Evolutionary conservation across 2,797 vertebrate species (phyloP), one percentile per base, ranked within the genome.

Genomic region (Apodemus agrarius): DNA sequence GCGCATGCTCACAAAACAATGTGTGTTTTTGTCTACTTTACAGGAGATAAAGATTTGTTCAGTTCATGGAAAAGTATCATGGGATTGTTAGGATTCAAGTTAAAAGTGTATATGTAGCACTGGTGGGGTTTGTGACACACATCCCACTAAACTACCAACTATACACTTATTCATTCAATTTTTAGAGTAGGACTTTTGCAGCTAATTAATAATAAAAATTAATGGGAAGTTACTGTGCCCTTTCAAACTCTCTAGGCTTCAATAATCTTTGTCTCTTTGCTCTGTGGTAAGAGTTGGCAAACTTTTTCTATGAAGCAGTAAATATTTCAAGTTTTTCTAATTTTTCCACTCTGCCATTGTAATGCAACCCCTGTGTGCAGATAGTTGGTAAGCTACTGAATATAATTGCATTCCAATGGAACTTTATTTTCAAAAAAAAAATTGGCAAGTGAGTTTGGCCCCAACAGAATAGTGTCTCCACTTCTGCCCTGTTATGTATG

Each of bases 341-440:
- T 79, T 93, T 37, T 91, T 78, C 7, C 87, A 3, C 17, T 89
- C 49, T 78, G 34, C n/a, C n/a, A 31, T 3, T 43, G 63, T n/a
- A 75, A 40, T 26, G 16, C 8, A 61, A 65, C 40, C 10, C n/a
- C 24, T 37, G 5, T 46, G 34, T 57, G 63, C 37, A 24, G 81
- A 72, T 3, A 61, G 40, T 61, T 84, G 22, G 31, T 40, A 76
- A 57, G 13, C 26, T 83, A 88, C 61, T 69, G n/a, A 21, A 5
- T 69, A 14, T 65, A 90, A 19, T 49, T 84, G 22, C 4, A 7
- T 74, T 96, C 65, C 49, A 85, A 87, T 80, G 83, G 84, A 94
- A 78, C n/a, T 79, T 91, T 81, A 91, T 91, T 94, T 85, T 54
- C 29, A 74, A 95, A 97, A 86, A 97, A 86, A 80, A 10, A 76